phyloP scores from a whole-genome alignment of 2,113 vertebrate genomes.

The Laticauda laticaudata region DNA sequence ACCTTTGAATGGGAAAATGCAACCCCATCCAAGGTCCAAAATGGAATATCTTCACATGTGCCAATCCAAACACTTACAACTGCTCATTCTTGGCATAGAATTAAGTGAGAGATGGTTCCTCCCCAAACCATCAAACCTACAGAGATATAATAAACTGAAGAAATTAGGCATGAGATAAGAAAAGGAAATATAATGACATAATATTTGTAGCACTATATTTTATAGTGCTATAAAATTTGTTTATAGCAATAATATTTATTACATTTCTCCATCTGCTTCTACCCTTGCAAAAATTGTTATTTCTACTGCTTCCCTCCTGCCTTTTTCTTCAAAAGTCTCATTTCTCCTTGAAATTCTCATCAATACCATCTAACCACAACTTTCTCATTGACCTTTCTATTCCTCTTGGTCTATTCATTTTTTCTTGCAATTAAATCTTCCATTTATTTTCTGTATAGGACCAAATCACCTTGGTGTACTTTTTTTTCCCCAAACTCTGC shows the following conservation, averaged over 20 bases:
- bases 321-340: not conserved
- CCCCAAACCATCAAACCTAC: not conserved
- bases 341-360: not conserved
- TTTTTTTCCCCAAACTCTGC: not conserved
- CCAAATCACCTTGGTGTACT: not conserved
- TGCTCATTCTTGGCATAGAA: not conserved
- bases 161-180: not conserved
- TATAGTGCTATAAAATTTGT: not conserved
- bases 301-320: not conserved
- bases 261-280: not conserved
- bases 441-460: not conserved
- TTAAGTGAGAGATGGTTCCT: not conserved
- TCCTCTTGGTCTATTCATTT: not conserved
- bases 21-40: not conserved
- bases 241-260: not conserved
- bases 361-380: not conserved
- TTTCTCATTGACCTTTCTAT: not conserved
- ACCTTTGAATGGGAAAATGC: not conserved
- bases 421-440: not conserved
- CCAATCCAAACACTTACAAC: not conserved
- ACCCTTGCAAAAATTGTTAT: not conserved
- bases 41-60: not conserved
- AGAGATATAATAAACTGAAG: not conserved
- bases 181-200: not conserved
- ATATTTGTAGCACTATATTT: no score